Conservation (phyloP, 2,888 invertebrate species). For the Ariolimax columbianus region DNA sequence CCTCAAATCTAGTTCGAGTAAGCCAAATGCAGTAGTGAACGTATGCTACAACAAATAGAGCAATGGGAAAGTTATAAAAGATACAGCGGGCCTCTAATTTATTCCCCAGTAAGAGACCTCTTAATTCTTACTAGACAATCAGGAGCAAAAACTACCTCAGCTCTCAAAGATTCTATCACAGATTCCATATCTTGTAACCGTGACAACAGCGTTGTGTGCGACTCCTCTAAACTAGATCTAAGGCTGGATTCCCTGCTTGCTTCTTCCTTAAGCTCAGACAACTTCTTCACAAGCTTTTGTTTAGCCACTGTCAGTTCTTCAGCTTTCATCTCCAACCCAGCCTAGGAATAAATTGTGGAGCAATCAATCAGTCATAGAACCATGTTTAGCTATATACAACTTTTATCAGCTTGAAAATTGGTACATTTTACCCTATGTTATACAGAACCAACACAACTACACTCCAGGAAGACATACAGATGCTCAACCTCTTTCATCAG, state of each 20-base stretch:
- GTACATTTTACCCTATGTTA: too few species aligned
- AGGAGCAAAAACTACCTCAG: slow-evolving; percentile 60
- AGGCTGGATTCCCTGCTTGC: slow-evolving; percentile 71
- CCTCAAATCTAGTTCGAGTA: too few species aligned
- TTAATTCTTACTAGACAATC: not conserved
- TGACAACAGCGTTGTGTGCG: slow-evolving; percentile 71
- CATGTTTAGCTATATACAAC: not conserved
- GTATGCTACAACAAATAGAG: too few species aligned
- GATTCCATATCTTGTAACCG: slow-evolving; percentile 73
- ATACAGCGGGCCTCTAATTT: too few species aligned
- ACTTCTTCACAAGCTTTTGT: slow-evolving; percentile 68
- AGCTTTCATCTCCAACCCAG: slow-evolving; percentile 64
- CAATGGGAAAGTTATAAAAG: too few species aligned
- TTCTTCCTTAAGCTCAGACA: slow-evolving; percentile 71
- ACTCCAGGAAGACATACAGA: too few species aligned
- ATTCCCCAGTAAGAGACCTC: too few species aligned
- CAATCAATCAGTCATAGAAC: too few species aligned
- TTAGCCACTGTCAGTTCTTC: slow-evolving; percentile 65
- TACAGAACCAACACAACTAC: too few species aligned
- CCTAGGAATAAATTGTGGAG: slow-evolving; percentile 55
- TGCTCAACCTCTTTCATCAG: too few species aligned
- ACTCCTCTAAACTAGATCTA: slow-evolving; percentile 74
- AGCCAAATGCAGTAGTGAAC: too few species aligned
- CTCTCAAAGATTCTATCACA: slow-evolving; percentile 67
- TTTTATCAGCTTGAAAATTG: not conserved